phyloP scores from a whole-genome alignment of 2,888 invertebrate species.

The Trichopoda pennipes region DNA sequence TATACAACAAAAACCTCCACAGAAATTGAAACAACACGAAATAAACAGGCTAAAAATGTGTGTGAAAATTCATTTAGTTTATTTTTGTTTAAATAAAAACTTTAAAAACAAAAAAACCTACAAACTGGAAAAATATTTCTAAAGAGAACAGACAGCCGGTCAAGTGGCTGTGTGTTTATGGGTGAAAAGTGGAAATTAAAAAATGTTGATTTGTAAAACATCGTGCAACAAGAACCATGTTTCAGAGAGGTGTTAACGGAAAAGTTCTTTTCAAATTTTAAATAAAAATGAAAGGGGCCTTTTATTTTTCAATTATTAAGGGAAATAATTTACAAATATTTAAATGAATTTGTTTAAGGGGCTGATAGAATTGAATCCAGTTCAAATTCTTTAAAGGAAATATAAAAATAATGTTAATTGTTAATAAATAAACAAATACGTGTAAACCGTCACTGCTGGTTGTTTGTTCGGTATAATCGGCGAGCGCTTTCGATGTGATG shows the following conservation, averaged over 20 bases:
- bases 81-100: conserved; percentile 11
- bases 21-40: conserved; percentile 33
- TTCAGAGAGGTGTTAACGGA: not conserved
- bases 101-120: not conserved
- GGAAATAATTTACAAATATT: too few species aligned
- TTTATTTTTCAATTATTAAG: too few species aligned
- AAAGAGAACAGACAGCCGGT: not conserved
- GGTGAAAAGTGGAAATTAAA: not conserved
- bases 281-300: too few species aligned
- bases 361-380: too few species aligned
- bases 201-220: not conserved
- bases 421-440: too few species aligned
- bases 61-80: conserved; percentile 19
- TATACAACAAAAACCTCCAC: conserved; percentile 3
- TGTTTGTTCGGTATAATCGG: too few species aligned
- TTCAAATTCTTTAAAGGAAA: too few species aligned
- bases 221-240: too few species aligned
- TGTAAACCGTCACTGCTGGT: too few species aligned
- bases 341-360: too few species aligned
- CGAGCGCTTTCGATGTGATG: too few species aligned
- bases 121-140: conserved; percentile 8
- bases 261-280: not conserved
- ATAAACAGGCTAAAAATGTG: conserved; percentile 9
- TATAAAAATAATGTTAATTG: too few species aligned
- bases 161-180: not conserved